These are phyloP conservation scores for Pogonognathellus flavescens DNA, from an alignment of 1,140 invertebrate genomes.

Conservation along the genomic window DNA sequence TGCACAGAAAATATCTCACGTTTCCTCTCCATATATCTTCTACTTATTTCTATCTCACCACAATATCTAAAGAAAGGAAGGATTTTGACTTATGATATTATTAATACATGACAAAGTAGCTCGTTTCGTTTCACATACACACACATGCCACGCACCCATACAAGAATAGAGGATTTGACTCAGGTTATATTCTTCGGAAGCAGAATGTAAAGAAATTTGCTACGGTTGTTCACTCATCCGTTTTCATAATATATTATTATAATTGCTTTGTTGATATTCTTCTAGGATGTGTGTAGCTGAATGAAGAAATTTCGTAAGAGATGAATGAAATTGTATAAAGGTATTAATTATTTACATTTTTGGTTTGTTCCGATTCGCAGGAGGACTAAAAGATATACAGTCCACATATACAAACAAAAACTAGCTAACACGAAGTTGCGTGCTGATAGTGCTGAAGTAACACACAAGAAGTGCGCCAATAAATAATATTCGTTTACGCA, in stretches of 20 bases:
- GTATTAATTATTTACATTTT: background rate
- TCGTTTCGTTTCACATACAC: no score
- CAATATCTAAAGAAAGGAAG: background rate
- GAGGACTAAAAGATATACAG: no score
- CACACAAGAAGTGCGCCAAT: no score
- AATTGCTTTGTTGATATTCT: background rate
- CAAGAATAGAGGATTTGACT: no score
- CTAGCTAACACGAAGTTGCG: no score
- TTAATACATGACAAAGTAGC: background rate
- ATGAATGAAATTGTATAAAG: background rate
- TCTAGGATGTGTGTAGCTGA: background rate
- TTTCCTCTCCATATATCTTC: slow-evolving; percentile 1
- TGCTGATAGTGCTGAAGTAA: no score
- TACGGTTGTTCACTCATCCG: slow-evolving; percentile 16
- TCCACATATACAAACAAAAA: no score
- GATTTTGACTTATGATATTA: slow-evolving; percentile 7
- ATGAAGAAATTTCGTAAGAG: background rate
- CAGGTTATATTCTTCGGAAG: background rate
- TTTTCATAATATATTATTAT: background rate
- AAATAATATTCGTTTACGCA: background rate
- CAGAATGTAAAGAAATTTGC: background rate
- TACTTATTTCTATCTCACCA: background rate
- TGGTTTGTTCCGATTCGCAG: background rate
- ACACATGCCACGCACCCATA: no score
- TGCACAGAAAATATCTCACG: slow-evolving; percentile 11